These are phyloP conservation scores for Pseudochirops corinnae DNA, from an alignment of 2,797 vertebrate genomes.

Conservation along the genomic window DNA sequence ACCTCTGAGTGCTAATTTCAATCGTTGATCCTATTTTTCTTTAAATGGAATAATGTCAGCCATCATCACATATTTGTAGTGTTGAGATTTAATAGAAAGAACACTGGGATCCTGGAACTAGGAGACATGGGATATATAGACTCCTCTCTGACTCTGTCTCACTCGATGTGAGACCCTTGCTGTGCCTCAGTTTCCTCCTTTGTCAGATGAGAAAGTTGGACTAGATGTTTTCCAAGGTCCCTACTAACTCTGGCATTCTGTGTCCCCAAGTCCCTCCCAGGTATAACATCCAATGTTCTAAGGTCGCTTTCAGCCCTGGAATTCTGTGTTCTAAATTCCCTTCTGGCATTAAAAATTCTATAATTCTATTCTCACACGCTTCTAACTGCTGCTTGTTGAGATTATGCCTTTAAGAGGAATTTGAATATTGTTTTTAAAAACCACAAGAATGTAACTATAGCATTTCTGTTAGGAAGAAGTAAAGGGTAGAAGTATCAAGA, in stretches of 20 bases:
- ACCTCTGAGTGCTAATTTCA: conserved; percentile 58
- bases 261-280: background rate
- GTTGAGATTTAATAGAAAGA: background rate
- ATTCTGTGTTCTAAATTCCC: background rate
- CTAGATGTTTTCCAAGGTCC: background rate
- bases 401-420: conserved; percentile 66
- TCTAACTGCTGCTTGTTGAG: conserved; percentile 65
- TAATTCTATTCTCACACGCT: conserved; percentile 48
- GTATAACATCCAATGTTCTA: background rate
- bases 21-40: conserved; percentile 49
- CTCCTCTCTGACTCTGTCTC: background rate
- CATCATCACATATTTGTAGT: conserved; percentile 43
- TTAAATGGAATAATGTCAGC: conserved; percentile 55
- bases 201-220: background rate
- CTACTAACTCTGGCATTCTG: background rate
- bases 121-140: background rate
- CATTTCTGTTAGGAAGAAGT: conserved; percentile 9
- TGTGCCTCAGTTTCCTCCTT: background rate
- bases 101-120: background rate
- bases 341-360: background rate
- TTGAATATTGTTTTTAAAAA: conserved; percentile 69
- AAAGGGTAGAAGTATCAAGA: background rate
- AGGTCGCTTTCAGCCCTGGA: background rate
- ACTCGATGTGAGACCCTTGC: background rate
- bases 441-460: background rate